Evolutionary conservation across 1,140 invertebrate species (phyloP), one percentile per base, ranked within the genome.

Genomic region (Lordiphosa stackelbergi): DNA sequence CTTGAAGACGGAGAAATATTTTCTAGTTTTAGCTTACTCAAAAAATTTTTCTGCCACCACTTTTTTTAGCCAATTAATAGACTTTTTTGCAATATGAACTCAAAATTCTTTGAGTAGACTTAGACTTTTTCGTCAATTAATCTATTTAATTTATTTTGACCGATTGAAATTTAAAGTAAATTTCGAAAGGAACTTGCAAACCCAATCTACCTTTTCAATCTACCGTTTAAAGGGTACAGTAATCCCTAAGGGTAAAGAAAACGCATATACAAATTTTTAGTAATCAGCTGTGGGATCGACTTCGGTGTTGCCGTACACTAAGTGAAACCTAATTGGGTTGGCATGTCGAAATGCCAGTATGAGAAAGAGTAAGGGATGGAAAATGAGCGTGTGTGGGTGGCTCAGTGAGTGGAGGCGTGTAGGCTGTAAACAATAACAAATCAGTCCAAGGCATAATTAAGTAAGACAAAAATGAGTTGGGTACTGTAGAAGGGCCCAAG

Each of bases 261-360:
- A 43, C 24, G 9, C 41, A n/a, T 16, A 38, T 41, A 61, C 38
- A 70, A 64, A 69, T 55, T 57, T 53, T 47, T 38, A 48, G 38
- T 49, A 64, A 79, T 71, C 75, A 72, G 54, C 73, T 61, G 24
- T 47, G 73, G 73, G 52, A 71, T 42, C 45, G 56, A 60, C 46
- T 46, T 36, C 12, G 65, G 11, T 37, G 16, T 34, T 54, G 12
- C 37, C 46, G 41, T 35, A 46, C 51, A 66, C 64, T 73, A 73
- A 78, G 70, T 73, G 56, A 34, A 37, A 52, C 63, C 53, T 79
- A 81, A 71, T 81, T 81, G 75, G 66, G 56, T 66, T 63, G 53
- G 24, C 70, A 54, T 65, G 48, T 24, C 46, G 9, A 5, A 12
- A 34, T 40, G 28, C 1, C 28, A 31, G 28, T 1, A 31, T 31